Base-by-base conservation (phyloP, 2,113 vertebrate genomes). In the Neoarius graeffei region DNA sequence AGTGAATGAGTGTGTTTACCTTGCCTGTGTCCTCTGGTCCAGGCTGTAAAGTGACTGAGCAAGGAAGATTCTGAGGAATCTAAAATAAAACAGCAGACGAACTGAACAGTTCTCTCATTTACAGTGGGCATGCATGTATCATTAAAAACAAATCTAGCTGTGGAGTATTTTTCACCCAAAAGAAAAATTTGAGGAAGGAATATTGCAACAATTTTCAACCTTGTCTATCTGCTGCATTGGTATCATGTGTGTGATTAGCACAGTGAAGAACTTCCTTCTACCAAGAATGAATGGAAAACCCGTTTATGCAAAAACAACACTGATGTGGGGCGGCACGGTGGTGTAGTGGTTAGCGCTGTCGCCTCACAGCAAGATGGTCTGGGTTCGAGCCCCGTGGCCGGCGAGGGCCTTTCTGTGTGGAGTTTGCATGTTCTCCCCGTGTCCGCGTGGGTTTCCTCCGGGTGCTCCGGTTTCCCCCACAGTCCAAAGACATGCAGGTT, bases 21-120 rank as follows among this genome's bases (percentile, higher is more conserved):
- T 98, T 98, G 48, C 97, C 97, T 0, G 97, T 98, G 93, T 98
- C 97, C 91, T 98, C 97, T 1, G 97, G 97, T 66, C 97, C 97
- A 0, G 97, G 97, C 93, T 98, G 97, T 88, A 98, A 91, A n/a
- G 97, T 98, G 89, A 98, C 97, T 0, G 97, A 98, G 87, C 97
- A 98, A 0, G 97, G 97, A 25, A 98, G 94, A 88, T 97, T 98
- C 94, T 98, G 97, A 88, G 97, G 97, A 90, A 98, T 96, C 97
- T 98, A 93, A 8, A 60, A 80, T 59, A 9, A 56, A 91, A 25
- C 30, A 30, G 13, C 20, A 27, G 57, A 76, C 13, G 20, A 27
- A 66, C 14, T 59, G 9, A 71, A 27, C 83, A 88, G 27, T 54
- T 42, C 54, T 0, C 19, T 60, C 35, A 50, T 20, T 81, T 10